Base-by-base conservation (phyloP, 2,797 vertebrate species). In the Falco novaeseelandiae region DNA sequence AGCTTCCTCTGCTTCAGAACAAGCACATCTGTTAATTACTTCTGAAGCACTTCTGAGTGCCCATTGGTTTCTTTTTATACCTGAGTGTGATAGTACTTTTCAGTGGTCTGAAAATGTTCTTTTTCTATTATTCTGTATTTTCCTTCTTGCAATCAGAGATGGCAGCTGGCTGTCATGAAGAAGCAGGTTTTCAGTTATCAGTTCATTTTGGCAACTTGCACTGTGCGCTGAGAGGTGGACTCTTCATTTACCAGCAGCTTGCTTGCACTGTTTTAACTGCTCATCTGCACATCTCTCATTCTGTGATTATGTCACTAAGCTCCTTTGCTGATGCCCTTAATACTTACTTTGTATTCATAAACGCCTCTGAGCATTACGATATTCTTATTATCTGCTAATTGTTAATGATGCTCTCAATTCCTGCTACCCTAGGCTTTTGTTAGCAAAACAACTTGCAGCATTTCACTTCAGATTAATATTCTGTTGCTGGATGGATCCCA, bases 341-440 rank as follows among this genome's bases (percentile, higher is more conserved):
- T 87, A 27, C 13, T 78, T 61, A 80, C 22, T 82, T 44, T 69
- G 9, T 83, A 85, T 90, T 90, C 76, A 77, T 57, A 61, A 85
- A 63, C 46, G 59, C 2, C 9, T 49, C 26, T 57, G 12, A 85
- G 86, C 83, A 92, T 83, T 44, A 65, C 72, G 76, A 88, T 94
- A 72, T 48, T 90, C 34, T 36, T 83, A 70, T 96, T 90, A 95
- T 40, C 22, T 23, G 22, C 44, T 93, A 83, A 88, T 73, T 92
- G 67, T 27, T 36, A 85, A 83, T 65, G 25, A 88, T 79, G 62
- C 13, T 83, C 14, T 79, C 69, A 59, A 63, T 84, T 89, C 44
- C 67, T 82, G 62, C 62, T 71, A 44, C 76, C 32, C 19, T 40
- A 48, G 54, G 49, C 29, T 87, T 14, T 67, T 30, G 30, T 63